These are phyloP conservation scores for Dysmachus trigonus DNA, from an alignment of 2,888 invertebrate species.

Conservation along the genomic window DNA sequence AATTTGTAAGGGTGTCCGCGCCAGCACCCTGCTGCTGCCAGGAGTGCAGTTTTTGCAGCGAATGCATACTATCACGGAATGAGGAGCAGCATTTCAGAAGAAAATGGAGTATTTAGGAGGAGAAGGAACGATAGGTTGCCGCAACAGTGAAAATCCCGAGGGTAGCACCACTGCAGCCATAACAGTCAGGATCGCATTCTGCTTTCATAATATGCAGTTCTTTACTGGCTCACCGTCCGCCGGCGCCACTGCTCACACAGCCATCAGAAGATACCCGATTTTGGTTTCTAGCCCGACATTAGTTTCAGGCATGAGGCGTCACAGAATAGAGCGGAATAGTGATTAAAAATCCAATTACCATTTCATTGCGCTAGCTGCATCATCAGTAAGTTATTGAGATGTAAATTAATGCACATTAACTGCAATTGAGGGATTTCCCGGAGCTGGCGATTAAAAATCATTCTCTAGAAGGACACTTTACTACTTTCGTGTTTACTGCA, in stretches of 20 bases:
- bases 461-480: neutral
- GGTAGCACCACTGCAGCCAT: conserved; percentile 10
- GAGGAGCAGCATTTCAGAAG: neutral
- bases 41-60: conserved; percentile 8
- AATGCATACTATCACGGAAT: neutral
- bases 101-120: neutral
- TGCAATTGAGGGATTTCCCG: neutral
- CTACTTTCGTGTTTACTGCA: neutral
- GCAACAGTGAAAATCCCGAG: conserved; percentile 17
- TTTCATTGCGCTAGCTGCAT: conserved; percentile 55
- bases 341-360: conserved; percentile 42
- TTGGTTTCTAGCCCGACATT: conserved; percentile 12
- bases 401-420: conserved; percentile 59
- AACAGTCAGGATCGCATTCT: conserved; percentile 13
- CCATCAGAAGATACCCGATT: neutral
- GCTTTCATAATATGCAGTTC: neutral
- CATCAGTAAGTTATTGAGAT: conserved; percentile 60
- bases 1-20: conserved; percentile 31
- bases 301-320: conserved; percentile 30
- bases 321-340: neutral
- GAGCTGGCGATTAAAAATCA: neutral
- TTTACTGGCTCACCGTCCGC: neutral
- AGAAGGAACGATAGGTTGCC: conserved; percentile 4
- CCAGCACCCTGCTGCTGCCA: neutral
- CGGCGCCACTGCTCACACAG: neutral